A percentile compares a stretch with the other conserved stretches of the same genome.
phyloP scores from a whole-genome alignment of 2,113 vertebrate species.

The Herpetotheres cachinnans region DNA sequence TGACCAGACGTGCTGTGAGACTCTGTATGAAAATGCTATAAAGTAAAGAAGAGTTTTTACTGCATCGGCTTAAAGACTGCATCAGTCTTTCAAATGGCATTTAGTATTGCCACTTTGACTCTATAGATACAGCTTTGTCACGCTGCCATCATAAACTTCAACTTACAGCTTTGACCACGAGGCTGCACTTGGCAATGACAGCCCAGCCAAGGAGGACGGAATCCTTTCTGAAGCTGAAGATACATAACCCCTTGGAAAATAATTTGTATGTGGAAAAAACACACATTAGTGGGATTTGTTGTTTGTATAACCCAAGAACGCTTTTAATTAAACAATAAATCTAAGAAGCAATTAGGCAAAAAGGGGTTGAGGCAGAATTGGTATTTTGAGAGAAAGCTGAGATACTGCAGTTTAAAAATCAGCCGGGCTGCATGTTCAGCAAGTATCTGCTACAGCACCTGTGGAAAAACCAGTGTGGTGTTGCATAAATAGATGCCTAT shows the following conservation, averaged over 20 bases:
- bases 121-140: slow-evolving; percentile 28
- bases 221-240: slow-evolving; percentile 24
- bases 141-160: slow-evolving; percentile 35
- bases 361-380: slow-evolving; percentile 40
- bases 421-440: slow-evolving; percentile 15
- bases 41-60: slow-evolving; percentile 21
- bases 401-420: slow-evolving; percentile 50
- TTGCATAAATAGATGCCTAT: slow-evolving; percentile 62
- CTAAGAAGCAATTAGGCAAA: slow-evolving; percentile 65
- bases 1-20: background rate
- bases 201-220: background rate
- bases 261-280: slow-evolving; percentile 30
- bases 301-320: slow-evolving; percentile 44
- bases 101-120: slow-evolving; percentile 43
- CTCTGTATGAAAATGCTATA: slow-evolving; percentile 14
- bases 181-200: background rate
- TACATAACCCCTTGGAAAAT: slow-evolving; percentile 12
- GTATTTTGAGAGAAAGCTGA: slow-evolving; percentile 60
- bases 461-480: slow-evolving; percentile 47
- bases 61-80: background rate
- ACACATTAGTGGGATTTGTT: slow-evolving; percentile 54
- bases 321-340: slow-evolving; percentile 71
- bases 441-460: slow-evolving; percentile 41
- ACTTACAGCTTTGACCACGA: slow-evolving; percentile 3
- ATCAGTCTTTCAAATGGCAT: slow-evolving; percentile 55